Evolutionary conservation across 2,888 invertebrate species (phyloP).

Genomic region (Tillus elongatus): DNA sequence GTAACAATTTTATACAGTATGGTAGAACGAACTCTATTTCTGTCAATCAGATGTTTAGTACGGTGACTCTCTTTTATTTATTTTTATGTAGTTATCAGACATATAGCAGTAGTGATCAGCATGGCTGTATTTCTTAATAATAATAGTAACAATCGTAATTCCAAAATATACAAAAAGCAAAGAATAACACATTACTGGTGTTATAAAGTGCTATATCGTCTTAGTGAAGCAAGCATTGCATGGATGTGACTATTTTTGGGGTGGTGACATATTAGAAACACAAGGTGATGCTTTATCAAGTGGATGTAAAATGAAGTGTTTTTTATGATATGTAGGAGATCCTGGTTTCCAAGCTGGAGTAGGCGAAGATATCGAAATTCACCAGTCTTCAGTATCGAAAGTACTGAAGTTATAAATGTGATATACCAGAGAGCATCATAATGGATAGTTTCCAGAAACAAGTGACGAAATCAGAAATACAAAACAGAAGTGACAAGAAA

Average conservation of each 20-base stretch:
- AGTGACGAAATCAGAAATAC: conserved; percentile 7
- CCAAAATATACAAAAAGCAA: conserved; percentile 1
- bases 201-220: conserved; percentile 4
- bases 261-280: conserved; percentile 9
- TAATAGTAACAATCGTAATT: neutral
- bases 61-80: no score
- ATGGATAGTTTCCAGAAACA: conserved; percentile 12
- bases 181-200: neutral
- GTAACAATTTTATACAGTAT: no score
- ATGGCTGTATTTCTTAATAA: conserved; percentile 1
- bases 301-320: conserved; percentile 9
- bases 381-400: conserved; percentile 11
- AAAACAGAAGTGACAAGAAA: conserved; percentile 10
- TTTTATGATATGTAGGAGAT: conserved; percentile 11
- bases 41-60: no score
- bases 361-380: conserved; percentile 4
- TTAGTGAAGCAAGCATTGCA: conserved; percentile 5
- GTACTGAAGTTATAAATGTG: conserved; percentile 3
- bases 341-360: conserved; percentile 14
- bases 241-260: conserved; percentile 10
- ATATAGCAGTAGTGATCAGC: no score
- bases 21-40: no score
- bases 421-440: neutral
- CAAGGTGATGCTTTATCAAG: conserved; percentile 12
- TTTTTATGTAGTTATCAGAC: no score